Base-by-base conservation (phyloP, 1,140 invertebrate genomes). In the Nasonia longicornis region DNA sequence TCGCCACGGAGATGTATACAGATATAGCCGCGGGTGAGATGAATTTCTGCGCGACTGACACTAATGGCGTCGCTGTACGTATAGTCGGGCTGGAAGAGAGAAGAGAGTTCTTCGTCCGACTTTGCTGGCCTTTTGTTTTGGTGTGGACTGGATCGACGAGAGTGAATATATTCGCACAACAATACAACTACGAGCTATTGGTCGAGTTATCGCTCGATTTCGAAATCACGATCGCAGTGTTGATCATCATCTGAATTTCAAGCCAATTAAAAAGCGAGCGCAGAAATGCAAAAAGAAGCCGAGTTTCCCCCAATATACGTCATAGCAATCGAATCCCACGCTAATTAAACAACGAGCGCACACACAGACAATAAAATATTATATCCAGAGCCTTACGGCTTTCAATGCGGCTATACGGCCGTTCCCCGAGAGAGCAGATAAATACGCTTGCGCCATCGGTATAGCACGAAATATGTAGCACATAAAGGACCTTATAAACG, bases 11-110 rank as follows among this genome's bases (percentile, higher is more conserved):
- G 42, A 20, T 76, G 16, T 74, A 73, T 64, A 80, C n/a, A 22
- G 20, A 31, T 29, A 42, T 42, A 35, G 70, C 38, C 70, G 35
- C 52, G 52, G 52, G 16, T 58, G 42, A 77, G 35, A 77, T 52
- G 66, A 77, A 77, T 69, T 69, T 52, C 76, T 45, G 38, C 6
- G 52, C 26, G 14, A 29, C 66, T 77, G 76, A 77, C 76, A 70
- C 76, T 77, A 77, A 77, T 77, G 76, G 76, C 22, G 75, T 77
- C 26, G 73, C 74, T 38, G 38, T 42, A 42, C 38, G 31, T 35
- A 35, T 35, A 35, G 0, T 42, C 8, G 0, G 52, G 6, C n/a
- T 16, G 16, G 52, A 7, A 58, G 3, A 42, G 3, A 7, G 1
- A n/a, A 58, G 52, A 58, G 52, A 58, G 52, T 58, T 58, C 52